These are phyloP conservation scores for Bos indicus DNA, from an alignment of 2,113 vertebrate genomes.

Conservation along the genomic window DNA sequence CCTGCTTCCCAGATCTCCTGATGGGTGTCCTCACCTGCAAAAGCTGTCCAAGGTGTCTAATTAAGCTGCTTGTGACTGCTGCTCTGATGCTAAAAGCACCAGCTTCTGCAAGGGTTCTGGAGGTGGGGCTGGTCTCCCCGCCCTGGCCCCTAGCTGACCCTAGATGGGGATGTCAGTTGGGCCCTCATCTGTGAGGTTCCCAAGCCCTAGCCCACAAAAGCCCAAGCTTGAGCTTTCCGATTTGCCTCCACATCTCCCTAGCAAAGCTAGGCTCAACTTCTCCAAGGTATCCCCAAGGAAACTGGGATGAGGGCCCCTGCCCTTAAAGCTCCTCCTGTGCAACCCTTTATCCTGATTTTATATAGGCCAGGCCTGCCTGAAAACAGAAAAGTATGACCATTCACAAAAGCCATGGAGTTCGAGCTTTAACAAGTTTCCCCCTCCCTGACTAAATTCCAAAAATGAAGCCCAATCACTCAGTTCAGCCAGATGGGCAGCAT, in stretches of 20 bases:
- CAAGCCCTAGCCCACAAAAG: background rate
- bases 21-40: background rate
- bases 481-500: background rate
- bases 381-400: background rate
- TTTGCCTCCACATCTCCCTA: background rate
- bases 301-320: background rate
- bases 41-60: background rate
- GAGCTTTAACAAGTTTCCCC: background rate
- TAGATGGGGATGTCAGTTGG: no score
- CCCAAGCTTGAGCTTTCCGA: background rate
- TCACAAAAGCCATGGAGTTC: background rate
- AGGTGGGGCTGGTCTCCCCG: background rate
- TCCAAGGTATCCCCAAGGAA: background rate
- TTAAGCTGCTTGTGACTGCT: background rate
- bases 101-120: background rate
- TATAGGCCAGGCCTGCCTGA: background rate
- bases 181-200: background rate
- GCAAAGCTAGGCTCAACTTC: background rate
- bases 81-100: background rate
- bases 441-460: background rate
- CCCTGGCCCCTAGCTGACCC: background rate
- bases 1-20: background rate
- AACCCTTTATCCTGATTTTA: background rate
- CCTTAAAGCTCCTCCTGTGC: background rate
- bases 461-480: background rate